Conservation (phyloP, 2,888 invertebrate species). For the Empis stercorea region DNA sequence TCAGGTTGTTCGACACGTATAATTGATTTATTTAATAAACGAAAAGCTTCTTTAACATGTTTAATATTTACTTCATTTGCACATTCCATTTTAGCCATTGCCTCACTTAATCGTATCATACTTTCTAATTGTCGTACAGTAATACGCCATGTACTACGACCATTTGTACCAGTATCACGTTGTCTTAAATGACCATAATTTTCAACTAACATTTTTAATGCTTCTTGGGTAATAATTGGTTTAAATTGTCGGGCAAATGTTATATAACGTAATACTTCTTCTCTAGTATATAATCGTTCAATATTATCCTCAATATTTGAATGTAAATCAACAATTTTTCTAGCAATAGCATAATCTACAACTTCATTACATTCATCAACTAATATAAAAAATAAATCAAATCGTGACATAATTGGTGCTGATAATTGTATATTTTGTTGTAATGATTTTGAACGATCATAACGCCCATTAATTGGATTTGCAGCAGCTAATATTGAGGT, state of each 20-base stretch:
- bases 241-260: slow-evolving; percentile 93
- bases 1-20: slow-evolving; percentile 97
- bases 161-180: slow-evolving; percentile 57
- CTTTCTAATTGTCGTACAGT: slow-evolving; percentile 94
- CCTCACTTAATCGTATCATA: slow-evolving; percentile 92
- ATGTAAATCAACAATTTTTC: slow-evolving; percentile 90
- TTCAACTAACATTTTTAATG: slow-evolving; percentile 70
- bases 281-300: slow-evolving; percentile 69
- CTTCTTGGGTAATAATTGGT: slow-evolving; percentile 71
- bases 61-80: slow-evolving; percentile 72
- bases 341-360: slow-evolving; percentile 92
- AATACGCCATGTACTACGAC: slow-evolving; percentile 81
- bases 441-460: slow-evolving; percentile 85
- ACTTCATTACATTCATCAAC: slow-evolving; percentile 95
- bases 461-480: slow-evolving; percentile 94
- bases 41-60: slow-evolving; percentile 85
- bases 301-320: slow-evolving; percentile 68
- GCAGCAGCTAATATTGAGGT: slow-evolving; percentile 97
- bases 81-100: slow-evolving; percentile 92
- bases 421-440: slow-evolving; percentile 88
- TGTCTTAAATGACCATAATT: slow-evolving; percentile 80
- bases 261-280: slow-evolving; percentile 90
- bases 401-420: slow-evolving; percentile 97
- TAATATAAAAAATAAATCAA: slow-evolving; percentile 96
- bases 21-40: slow-evolving; percentile 88